phyloP scores from a whole-genome alignment of 2,113 vertebrate species.

The Heptranchias perlo region DNA sequence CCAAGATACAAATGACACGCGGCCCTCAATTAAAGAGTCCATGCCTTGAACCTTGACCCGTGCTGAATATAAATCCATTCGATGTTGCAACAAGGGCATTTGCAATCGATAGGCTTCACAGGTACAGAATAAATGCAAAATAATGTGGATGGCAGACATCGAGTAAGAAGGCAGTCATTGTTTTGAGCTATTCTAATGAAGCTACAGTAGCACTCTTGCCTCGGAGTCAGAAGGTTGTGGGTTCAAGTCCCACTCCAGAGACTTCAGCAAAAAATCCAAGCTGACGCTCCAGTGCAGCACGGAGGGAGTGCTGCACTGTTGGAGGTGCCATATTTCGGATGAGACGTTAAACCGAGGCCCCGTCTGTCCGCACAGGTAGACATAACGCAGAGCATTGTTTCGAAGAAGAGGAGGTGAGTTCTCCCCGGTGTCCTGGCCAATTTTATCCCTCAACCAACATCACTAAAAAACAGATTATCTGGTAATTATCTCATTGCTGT shows the following conservation, averaged over 20 bases:
- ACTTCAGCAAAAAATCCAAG: neutral
- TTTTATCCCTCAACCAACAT: neutral
- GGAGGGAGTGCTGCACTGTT: neutral
- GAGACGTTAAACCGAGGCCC: neutral
- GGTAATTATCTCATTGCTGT: neutral
- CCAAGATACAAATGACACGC: neutral
- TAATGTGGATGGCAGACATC: neutral
- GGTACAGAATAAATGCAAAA: too few species aligned
- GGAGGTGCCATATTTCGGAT: neutral
- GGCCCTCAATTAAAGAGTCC: neutral
- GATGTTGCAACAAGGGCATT: neutral
- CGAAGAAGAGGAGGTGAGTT: neutral
- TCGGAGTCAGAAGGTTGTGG: neutral
- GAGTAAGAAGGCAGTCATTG: too few species aligned
- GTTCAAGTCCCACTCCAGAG: neutral
- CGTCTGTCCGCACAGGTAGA: neutral
- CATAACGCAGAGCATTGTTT: neutral
- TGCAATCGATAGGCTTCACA: too few species aligned
- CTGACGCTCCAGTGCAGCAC: neutral
- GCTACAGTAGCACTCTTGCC: neutral
- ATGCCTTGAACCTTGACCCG: conserved; percentile 18
- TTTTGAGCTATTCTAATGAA: too few species aligned
- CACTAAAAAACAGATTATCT: neutral
- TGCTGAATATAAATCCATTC: neutral
- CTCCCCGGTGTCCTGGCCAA: neutral